Base-by-base conservation (phyloP, 1,140 invertebrate genomes). In the Acromyrmex heyeri region DNA sequence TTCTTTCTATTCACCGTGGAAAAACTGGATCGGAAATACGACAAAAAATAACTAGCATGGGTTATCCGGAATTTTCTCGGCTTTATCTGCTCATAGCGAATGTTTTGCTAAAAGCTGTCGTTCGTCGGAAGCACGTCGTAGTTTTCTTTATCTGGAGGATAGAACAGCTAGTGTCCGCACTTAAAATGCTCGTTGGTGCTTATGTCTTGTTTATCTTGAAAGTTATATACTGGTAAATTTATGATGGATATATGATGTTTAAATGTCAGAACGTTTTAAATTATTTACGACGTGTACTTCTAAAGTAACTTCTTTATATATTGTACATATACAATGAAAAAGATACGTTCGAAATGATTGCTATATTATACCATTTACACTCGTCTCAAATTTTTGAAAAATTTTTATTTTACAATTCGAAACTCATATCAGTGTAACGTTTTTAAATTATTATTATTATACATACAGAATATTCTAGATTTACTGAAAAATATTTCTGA, bases 161-260 rank as follows among this genome's bases (percentile, higher is more conserved):
- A 14, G 16, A 50, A 6, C 12, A 10, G 18, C 50, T 59, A 53
- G 24, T 83, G 50, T 34, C 34, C 67, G 12, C 53, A 61, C 57
- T 48, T n/a, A 27, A 75, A 61, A 70, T 44, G 21, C 24, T 73
- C 27, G 69, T n/a, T 21, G 18, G 1, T 53, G 2, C 21, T n/a
- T 38, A 30, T 38, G n/a, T 16, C 16, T 38, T 27, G 55, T 75
- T 90, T 90, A 90, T 87, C 85, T 87, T 59, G 34, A 61, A 83
- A 73, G 77, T 67, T 86, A 72, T 77, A 86, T 61, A 50, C 48
- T 38, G 57, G 16, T 24, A 53, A 55, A 72, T 62, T 72, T 21
- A 38, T 44, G 21, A 8, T 18, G 30, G 14, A 76, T 85, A 55
- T 50, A 69, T 70, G 67, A 61, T 18, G 57, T 44, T 48, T 57